Base-by-base conservation (phyloP, 2,797 vertebrate species). In the Melanotaenia trifasciata region DNA sequence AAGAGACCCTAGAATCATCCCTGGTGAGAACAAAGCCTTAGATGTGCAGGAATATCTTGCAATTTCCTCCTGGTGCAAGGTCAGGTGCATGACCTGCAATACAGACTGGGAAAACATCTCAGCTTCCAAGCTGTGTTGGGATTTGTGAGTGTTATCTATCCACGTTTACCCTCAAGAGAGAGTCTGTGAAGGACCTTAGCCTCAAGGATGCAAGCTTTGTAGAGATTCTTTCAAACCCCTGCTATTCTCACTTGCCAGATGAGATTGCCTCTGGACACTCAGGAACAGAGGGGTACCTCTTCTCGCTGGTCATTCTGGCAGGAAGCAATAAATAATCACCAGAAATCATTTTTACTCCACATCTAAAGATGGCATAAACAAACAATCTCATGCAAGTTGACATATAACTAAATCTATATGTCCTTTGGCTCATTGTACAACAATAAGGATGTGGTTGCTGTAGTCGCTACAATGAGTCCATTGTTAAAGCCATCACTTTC, bases 231-330 rank as follows among this genome's bases (percentile, higher is more conserved):
- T 60, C 72, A 69, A 72, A 72, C 40, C 72, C 60, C 45, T 5
- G 2, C 69, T 45, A 6, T 64, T 32, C 40, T 60, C 50, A 75
- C 81, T 75, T 76, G 78, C 79, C 80, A 85, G 79, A 66, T 83
- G 82, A 84, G 77, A 82, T 86, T 80, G 76, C 64, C 40, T 67
- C 58, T 60, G 3, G 2, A 61, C 57, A 72, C 43, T 79, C 62
- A 73, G 43, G 62, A 66, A 58, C 71, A n/a, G 58, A 76, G 60
- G 54, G 16, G 61, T 30, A 30, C 3, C 18, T 70, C 57, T 68
- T 73, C 54, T 64, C 56, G 20, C 45, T 8, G 5, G 35, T 72
- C 64, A 58, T 16, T 33, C 32, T 30, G 16, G 28, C 45, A 40
- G 64, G 35, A 5, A 32, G 45, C 78, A 61, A 78, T 20, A 78